Conservation (phyloP, 1,140 invertebrate genomes). For the Lepidotrigona ventralis region DNA sequence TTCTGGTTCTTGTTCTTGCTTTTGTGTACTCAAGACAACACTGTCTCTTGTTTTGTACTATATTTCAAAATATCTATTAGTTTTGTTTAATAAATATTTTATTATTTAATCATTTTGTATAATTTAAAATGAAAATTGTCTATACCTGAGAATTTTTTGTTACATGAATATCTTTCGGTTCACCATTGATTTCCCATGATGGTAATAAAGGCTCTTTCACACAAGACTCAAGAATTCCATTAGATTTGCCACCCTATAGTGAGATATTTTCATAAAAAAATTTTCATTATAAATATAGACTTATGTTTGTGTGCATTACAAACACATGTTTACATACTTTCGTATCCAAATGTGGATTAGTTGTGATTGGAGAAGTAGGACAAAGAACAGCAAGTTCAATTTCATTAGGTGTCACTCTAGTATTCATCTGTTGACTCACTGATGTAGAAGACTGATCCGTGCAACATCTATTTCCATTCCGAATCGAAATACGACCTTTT, state of each 20-base stretch:
- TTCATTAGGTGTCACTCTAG: constrained; percentile 67
- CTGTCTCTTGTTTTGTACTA: constrained; percentile 69
- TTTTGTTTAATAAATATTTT: constrained; percentile 13
- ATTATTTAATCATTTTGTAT: constrained; percentile 1
- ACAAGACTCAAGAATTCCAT: constrained; percentile 77
- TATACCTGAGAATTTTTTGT: constrained; percentile 82
- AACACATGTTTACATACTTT: constrained; percentile 58
- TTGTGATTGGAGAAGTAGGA: constrained; percentile 71
- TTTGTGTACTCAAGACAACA: constrained; percentile 55
- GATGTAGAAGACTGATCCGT: constrained; percentile 72
- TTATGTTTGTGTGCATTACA: neutral
- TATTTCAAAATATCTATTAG: constrained; percentile 26
- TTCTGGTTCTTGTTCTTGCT: constrained; percentile 41
- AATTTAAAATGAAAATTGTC: constrained; percentile 11
- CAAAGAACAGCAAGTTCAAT: constrained; percentile 75
- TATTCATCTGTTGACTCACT: constrained; percentile 67
- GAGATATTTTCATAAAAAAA: neutral
- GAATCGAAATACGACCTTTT: constrained; percentile 67
- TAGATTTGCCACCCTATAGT: constrained; percentile 76
- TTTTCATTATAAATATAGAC: neutral
- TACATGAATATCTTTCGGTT: constrained; percentile 78
- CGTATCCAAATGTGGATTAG: constrained; percentile 71
- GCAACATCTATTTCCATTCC: constrained; percentile 75
- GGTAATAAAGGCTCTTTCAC: constrained; percentile 76
- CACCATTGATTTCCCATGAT: constrained; percentile 77